Base-by-base conservation (phyloP, 1,140 invertebrate genomes). In the Phocides pigmalion region DNA sequence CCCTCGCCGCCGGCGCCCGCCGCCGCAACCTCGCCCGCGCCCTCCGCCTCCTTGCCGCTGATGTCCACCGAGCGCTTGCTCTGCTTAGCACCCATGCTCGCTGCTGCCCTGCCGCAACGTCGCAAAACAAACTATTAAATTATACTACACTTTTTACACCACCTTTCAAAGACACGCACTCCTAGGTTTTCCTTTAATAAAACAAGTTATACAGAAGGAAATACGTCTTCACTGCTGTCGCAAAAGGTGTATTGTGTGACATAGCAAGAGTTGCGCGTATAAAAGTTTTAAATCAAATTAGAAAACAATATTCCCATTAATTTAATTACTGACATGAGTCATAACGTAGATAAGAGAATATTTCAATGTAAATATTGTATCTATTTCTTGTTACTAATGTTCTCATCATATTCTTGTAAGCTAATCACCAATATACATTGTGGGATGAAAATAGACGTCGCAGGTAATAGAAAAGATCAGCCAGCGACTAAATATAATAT, bases 51-150 rank as follows among this genome's bases (percentile, higher is more conserved):
- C 79, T 95, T 95, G 74, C 95, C 95, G 82, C 95, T 96, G 88
- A 97, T 96, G 82, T 97, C 95, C 80, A 96, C 95, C 72, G 96
- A 96, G 92, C 95, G 94, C 91, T 96, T 97, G 90, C 96, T 96
- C 92, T 96, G 95, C 93, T 94, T 94, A 87, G 94, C 95, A 92
- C 96, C 96, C 96, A 97, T 96, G 83, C 89, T 87, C 54, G 53
- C 68, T 73, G 69, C 67, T 72, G 62, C 44, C 62, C 75, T 75
- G 16, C 8, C 12, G 35, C 16, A 64, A 11, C 25, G 50, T 28
- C 20, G 47, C 20, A 39, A 66, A n/a, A 39, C 35, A 14, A 32
- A 32, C 8, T 11, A 32, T 32, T 32, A 11, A 11, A 22, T 22
- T 22, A 22, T 22, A n/a, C n/a, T 22, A 5, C 20, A 22, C 20